Evolutionary conservation across 2,797 vertebrate species (phyloP), one percentile per base, ranked within the genome.

Genomic region (Myotis myotis): DNA sequence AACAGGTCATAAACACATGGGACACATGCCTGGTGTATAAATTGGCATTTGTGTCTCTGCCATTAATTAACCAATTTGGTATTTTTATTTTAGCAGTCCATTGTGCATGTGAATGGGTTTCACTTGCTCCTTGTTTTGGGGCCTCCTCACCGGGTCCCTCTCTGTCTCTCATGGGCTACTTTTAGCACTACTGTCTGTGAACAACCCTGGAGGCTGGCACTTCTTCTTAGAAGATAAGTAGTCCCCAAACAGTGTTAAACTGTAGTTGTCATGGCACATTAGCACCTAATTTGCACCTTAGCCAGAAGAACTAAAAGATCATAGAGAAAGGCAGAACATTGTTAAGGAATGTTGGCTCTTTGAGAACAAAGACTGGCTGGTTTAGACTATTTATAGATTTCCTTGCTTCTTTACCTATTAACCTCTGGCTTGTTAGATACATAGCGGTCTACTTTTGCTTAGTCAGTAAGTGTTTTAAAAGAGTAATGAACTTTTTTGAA

Each of bases 401-500:
- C 33, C 68, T 47, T 60, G 12, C 13, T 84, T 76, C 36, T 91
- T 53, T 74, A 55, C 20, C 53, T 80, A 6, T 79, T 62, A 87
- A 87, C 15, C 38, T 64, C 22, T n/a, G 64, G 13, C 28, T 20
- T 44, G 20, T 60, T 93, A 70, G 38, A 64, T 94, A 12, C 25
- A 70, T 15, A 41, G 6, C 49, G 38, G 62, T 79, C 10, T 55
- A n/a, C 33, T 60, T 80, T 89, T 62, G 2, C 47, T 68, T 51
- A 84, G 9, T 60, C 6, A 25, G 22, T 28, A 17, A 74, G 30
- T 78, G 6, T 71, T 86, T 84, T 38, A 47, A 83, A 95, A 89
- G 36, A 92, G 5, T n/a, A 93, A 85, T 92, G 41, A 93, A 17
- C 13, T 87, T 91, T 89, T 78, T 44, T 71, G 30, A 86, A 49